These are phyloP conservation scores for Hemicordylus capensis DNA, from an alignment of 2,113 vertebrate species.

Conservation along the genomic window DNA sequence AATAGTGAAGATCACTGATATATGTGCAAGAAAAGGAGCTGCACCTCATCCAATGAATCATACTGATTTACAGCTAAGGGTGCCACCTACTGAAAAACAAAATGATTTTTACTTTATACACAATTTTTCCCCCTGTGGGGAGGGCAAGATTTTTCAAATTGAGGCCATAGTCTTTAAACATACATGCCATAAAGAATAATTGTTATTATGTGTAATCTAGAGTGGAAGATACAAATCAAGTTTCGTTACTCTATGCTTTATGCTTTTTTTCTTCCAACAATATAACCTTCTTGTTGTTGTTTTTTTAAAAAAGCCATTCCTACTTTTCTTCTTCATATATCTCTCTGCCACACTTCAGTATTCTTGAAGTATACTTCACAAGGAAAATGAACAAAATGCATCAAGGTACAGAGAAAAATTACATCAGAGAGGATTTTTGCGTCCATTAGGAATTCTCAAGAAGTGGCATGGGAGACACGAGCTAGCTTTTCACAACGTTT, in stretches of 20 bases:
- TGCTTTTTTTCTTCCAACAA: not conserved
- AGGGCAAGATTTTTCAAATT: not conserved
- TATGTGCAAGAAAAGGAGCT: not conserved
- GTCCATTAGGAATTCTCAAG: not conserved
- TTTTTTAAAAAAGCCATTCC: not conserved
- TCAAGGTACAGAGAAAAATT: conserved; percentile 3
- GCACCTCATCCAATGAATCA: not conserved
- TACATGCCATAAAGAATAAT: not conserved
- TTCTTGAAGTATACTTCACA: not conserved
- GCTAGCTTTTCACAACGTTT: not conserved
- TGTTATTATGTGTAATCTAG: not conserved
- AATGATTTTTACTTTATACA: not conserved
- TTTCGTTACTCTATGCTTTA: not conserved
- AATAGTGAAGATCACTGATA: not conserved
- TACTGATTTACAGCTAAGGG: not conserved
- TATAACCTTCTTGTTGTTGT: not conserved
- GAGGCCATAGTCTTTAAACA: not conserved
- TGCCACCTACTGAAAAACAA: conserved; percentile 40
- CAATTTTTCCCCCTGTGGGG: not conserved
- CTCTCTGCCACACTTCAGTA: not conserved
- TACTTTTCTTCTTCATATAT: not conserved
- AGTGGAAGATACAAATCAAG: not conserved
- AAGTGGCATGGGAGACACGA: not conserved
- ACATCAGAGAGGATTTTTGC: not conserved
- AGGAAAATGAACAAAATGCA: conserved; percentile 32